Conservation (phyloP, 2,113 vertebrate genomes). For the Astur gentilis region DNA sequence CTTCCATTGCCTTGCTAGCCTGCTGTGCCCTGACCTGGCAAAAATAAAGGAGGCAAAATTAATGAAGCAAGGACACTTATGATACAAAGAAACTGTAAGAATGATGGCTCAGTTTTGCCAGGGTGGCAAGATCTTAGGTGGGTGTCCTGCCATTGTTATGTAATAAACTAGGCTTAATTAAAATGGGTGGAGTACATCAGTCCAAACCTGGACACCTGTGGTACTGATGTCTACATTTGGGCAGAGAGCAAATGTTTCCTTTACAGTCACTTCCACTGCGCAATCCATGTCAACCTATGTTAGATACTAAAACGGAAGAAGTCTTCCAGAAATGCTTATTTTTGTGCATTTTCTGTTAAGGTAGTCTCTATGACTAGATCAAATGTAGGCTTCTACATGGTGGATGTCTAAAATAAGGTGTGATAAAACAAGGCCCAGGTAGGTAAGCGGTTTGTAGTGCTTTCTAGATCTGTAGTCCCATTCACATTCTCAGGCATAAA, state of each 20-base stretch:
- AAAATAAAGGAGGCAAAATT: neutral
- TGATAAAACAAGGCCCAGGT: neutral
- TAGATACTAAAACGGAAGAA: neutral
- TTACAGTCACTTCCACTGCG: neutral
- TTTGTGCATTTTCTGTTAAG: neutral
- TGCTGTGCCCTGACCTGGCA: neutral
- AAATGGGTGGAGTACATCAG: neutral
- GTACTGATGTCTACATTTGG: neutral
- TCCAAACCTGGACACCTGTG: neutral
- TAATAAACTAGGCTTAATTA: neutral
- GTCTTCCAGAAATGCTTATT: neutral
- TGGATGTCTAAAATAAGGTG: neutral
- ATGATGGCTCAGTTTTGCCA: neutral
- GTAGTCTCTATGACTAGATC: neutral
- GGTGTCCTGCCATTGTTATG: neutral
- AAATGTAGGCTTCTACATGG: neutral
- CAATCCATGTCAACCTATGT: neutral
- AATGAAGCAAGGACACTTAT: neutral
- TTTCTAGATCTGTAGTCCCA: neutral
- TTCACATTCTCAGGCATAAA: neutral
- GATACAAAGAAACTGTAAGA: neutral
- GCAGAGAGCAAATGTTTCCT: neutral
- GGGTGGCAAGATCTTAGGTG: neutral
- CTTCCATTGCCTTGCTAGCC: neutral
- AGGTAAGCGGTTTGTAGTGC: neutral